A percentile compares a stretch with the other conserved stretches of the same genome.
These are phyloP conservation scores for Pristionchus maxplancki DNA, from an alignment of 2,888 invertebrate species.

Conservation along the genomic window DNA sequence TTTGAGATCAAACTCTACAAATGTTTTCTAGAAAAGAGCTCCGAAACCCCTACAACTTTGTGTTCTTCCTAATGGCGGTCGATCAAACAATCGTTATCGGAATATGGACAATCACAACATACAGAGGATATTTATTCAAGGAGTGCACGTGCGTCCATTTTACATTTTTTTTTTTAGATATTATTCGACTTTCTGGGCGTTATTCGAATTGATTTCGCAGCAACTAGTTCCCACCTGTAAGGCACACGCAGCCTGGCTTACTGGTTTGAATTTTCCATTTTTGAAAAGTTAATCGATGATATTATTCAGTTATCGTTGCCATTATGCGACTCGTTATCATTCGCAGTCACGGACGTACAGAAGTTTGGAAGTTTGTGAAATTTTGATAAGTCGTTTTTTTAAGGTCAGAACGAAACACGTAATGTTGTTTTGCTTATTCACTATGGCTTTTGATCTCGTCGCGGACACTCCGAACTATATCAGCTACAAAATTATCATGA, in stretches of 20 bases:
- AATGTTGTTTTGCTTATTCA: background rate
- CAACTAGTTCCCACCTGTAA: background rate
- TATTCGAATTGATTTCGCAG: background rate
- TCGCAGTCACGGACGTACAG: background rate
- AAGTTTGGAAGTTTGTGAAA: background rate
- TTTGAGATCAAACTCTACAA: too few relatives aligned
- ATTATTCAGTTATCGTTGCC: background rate
- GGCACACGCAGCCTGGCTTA: background rate
- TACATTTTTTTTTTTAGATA: too few relatives aligned
- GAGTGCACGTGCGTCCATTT: background rate
- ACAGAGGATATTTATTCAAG: background rate
- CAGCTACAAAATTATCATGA: background rate
- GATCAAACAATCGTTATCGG: background rate
- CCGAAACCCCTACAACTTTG: background rate
- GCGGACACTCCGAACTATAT: background rate
- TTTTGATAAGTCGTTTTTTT: too few relatives aligned
- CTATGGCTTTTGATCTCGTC: background rate
- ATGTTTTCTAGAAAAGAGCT: conserved; percentile 8
- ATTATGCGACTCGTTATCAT: background rate
- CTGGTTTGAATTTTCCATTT: too few relatives aligned
- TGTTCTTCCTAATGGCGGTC: background rate
- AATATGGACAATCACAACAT: background rate
- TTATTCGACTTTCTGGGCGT: background rate
- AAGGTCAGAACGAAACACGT: too few relatives aligned
- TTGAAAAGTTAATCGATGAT: background rate